Percentiles rank a stretch among this genome's conserved stretches.
Conservation (phyloP, 1,140 invertebrate genomes). For the Trichomalopsis sarcophagae region DNA sequence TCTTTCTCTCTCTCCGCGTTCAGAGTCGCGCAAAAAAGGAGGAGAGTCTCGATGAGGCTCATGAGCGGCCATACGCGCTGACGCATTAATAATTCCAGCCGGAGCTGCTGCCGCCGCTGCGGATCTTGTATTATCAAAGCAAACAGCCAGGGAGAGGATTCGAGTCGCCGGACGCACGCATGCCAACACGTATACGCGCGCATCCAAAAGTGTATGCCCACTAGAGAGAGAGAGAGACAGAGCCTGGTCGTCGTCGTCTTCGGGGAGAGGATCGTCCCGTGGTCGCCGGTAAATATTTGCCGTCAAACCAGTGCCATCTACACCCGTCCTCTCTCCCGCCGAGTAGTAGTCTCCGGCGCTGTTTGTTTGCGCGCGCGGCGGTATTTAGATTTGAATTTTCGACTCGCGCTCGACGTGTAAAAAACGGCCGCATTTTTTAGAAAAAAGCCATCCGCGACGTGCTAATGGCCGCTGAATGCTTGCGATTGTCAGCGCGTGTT, state of each 20-base stretch:
- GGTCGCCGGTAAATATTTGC: conserved; percentile 45
- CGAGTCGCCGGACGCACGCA: conserved; percentile 10
- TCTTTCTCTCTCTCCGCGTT: not conserved
- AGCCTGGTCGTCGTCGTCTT: no score
- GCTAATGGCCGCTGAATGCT: conserved; percentile 17
- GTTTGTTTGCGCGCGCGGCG: conserved; percentile 7
- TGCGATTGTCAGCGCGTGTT: not conserved
- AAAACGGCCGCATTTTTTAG: not conserved
- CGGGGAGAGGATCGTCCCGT: conserved; percentile 18
- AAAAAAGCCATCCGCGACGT: not conserved
- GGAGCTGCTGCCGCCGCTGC: not conserved
- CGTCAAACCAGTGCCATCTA: conserved; percentile 40
- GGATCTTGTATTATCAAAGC: conserved; percentile 46
- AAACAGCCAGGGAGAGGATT: conserved; percentile 29
- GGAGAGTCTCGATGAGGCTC: conserved; percentile 26
- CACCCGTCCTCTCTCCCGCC: not conserved
- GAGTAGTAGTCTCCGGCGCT: not conserved
- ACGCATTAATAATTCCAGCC: conserved; percentile 35
- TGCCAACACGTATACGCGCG: not conserved
- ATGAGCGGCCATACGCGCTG: conserved; percentile 20
- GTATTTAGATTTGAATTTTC: conserved; percentile 46
- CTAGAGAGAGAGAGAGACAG: not conserved
- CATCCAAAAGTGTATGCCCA: conserved; percentile 8
- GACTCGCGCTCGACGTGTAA: not conserved
- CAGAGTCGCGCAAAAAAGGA: not conserved